Conservation (phyloP, 37 sponge, comb jelly and placozoan species). For the Tethya wilhelma region DNA sequence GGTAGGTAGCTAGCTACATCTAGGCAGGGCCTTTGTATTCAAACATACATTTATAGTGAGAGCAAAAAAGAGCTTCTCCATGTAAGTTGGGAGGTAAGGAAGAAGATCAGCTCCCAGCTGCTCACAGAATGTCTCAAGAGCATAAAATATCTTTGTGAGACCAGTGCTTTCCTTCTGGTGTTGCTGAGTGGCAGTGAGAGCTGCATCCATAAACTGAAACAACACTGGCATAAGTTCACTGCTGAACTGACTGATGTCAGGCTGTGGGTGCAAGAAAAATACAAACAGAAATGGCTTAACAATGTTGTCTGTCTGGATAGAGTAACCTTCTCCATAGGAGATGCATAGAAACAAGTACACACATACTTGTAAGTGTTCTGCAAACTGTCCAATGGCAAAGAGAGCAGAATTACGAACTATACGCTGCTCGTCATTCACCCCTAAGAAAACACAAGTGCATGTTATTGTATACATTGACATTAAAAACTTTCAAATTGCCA, state of each 20-base stretch:
- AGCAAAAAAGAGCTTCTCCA: constrained; percentile 69
- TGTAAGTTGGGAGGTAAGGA: constrained; percentile 70
- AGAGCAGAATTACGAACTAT: constrained; percentile 94
- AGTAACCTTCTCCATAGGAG: not conserved
- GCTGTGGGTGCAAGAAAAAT: constrained; percentile 37
- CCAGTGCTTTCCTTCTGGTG: constrained; percentile 23
- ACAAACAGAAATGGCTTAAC: not conserved
- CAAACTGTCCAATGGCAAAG: constrained; percentile 96
- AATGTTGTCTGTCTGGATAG: not conserved
- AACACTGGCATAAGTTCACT: constrained; percentile 72
- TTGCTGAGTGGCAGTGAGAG: constrained; percentile 11
- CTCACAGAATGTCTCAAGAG: constrained; percentile 93
- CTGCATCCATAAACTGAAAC: constrained; percentile 66
- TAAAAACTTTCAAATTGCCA: not conserved
- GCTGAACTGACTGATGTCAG: constrained; percentile 74
- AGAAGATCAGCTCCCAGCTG: constrained; percentile 74
- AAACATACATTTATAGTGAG: constrained; percentile 32
- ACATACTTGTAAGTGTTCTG: constrained; percentile 87
- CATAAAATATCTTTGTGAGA: constrained; percentile 92
- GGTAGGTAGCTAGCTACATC: not conserved
- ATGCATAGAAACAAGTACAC: not conserved
- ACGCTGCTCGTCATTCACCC: constrained; percentile 59
- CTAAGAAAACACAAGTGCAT: constrained; percentile 9
- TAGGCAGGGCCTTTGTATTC: too few species aligned
- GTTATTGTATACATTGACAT: not conserved